Evolutionary conservation across 2,888 invertebrate species (phyloP).

Genomic region (Plutella xylostella): DNA sequence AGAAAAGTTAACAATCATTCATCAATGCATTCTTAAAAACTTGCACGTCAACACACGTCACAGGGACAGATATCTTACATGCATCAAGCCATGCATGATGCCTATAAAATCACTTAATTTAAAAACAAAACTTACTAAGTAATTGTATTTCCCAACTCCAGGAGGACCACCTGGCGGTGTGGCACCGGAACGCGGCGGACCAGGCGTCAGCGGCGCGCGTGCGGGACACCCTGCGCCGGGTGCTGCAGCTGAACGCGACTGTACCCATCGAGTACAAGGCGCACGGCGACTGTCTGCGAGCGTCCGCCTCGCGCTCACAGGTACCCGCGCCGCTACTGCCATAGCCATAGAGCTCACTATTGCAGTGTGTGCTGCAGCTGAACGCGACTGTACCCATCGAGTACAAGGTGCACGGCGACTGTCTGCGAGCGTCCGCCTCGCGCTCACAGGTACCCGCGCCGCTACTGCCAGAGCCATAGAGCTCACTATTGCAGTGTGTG

Average conservation of each 20-base stretch:
- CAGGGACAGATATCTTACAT: not conserved
- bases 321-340: not conserved
- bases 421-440: constrained; percentile 39
- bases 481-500: too few relatives aligned
- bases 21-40: too few relatives aligned
- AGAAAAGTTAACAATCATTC: too few relatives aligned
- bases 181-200: constrained; percentile 97
- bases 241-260: constrained; percentile 93
- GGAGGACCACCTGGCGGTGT: constrained; percentile 97
- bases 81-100: too few relatives aligned
- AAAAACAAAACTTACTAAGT: not conserved
- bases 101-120: not conserved
- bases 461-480: constrained; percentile 5
- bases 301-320: constrained; percentile 29
- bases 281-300: constrained; percentile 48
- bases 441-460: constrained; percentile 20
- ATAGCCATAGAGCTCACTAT: too few relatives aligned
- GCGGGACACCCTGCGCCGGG: constrained; percentile 92
- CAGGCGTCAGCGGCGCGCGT: constrained; percentile 89
- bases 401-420: constrained; percentile 39
- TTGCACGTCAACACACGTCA: too few relatives aligned
- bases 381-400: not conserved
- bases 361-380: too few relatives aligned
- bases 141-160: constrained; percentile 40
- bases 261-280: constrained; percentile 95